phyloP scores from a whole-genome alignment of 2,113 vertebrate species.

The Penelope pileata region DNA sequence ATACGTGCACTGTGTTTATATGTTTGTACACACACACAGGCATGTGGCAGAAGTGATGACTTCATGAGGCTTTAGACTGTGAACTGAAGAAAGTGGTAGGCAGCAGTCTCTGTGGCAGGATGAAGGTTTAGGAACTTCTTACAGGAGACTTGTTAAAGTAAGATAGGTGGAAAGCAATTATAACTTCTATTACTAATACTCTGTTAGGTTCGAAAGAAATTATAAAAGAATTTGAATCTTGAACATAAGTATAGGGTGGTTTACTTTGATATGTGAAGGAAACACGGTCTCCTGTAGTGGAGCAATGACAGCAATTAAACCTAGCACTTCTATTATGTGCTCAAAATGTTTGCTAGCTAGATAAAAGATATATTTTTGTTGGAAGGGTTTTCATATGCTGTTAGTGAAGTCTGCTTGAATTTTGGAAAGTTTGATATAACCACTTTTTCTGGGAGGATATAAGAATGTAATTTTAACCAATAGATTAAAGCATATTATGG shows the following conservation, averaged over 20 bases:
- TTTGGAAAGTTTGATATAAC: neutral
- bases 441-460: neutral
- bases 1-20: neutral
- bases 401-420: constrained; percentile 6
- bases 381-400: neutral
- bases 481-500: neutral
- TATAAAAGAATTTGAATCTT: neutral
- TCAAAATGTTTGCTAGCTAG: constrained; percentile 1
- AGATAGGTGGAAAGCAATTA: constrained; percentile 10
- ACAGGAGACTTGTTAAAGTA: constrained; percentile 2
- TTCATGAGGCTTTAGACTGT: neutral
- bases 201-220: neutral
- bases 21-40: neutral
- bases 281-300: neutral
- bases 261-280: neutral
- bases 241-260: neutral
- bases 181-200: constrained; percentile 12
- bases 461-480: neutral
- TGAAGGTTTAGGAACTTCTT: neutral
- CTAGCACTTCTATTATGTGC: neutral
- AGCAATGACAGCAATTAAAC: neutral
- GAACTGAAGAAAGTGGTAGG: neutral
- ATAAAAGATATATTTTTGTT: neutral
- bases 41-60: neutral
- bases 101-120: neutral